Evolutionary conservation across 2,797 vertebrate genomes (phyloP), one percentile per base, ranked within the genome.

Genomic region (Buphagus erythrorhynchus): DNA sequence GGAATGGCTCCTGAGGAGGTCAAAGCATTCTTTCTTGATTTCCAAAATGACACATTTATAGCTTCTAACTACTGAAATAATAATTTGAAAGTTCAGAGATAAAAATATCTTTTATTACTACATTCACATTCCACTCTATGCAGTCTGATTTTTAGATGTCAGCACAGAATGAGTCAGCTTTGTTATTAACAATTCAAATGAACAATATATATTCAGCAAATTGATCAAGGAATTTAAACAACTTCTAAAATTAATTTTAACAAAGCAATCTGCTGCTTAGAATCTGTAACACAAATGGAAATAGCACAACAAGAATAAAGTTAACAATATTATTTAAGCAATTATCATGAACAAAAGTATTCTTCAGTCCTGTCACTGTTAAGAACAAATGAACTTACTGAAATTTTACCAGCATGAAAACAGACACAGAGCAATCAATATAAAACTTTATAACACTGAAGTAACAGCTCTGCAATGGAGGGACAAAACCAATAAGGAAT

Each of bases 31-130:
- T 33, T 49, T 65, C 69, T 55, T 57, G 33, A 71, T 88, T 90
- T 74, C 36, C 31, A 51, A 61, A 87, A 85, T 40, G 46, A 91
- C 15, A 42, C 25, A 48, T 43, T 80, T 74, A 67, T 51, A 62
- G 22, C 45, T 91, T 88, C 79, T 71, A 78, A 58, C 24, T 83
- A 83, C 55, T 77, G 57, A 80, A 80, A 72, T 40, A 43, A 77
- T 26, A 1, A 52, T 63, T 63, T 69, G 16, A 52, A 71, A 82
- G 65, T 83, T 86, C 72, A 82, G 42, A 91, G 49, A 59, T 48
- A 81, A 87, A n/a, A 86, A 54, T 28, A 55, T 36, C 74, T 76
- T 90, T 92, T 90, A 93, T 85, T 94, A 62, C 22, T 51, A 42
- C 66, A 61, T 42, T 81, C 25, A n/a, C 11, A 68, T 76, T 86